Conservation (phyloP, 2,888 invertebrate species). For the Tigriopus californicus region DNA sequence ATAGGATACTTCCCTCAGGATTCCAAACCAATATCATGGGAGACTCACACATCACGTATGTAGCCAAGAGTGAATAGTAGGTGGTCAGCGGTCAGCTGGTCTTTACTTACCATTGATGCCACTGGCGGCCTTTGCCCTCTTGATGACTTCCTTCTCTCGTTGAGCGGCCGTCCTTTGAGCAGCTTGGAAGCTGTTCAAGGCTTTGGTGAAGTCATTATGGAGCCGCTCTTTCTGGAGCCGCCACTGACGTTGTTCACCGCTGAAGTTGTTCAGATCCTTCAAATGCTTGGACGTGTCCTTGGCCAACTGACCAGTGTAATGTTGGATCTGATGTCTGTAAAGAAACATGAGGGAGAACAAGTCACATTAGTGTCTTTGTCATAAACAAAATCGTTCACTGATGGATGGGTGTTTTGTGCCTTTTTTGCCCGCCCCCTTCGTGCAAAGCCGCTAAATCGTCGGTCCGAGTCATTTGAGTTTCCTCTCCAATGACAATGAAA, state of each 20-base stretch:
- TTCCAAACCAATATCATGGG: too few species aligned
- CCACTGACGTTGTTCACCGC: conserved; percentile 48
- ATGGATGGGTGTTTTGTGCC: background rate
- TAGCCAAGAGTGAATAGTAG: too few species aligned
- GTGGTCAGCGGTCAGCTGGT: too few species aligned
- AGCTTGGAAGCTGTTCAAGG: conserved; percentile 47
- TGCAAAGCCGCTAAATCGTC: too few species aligned
- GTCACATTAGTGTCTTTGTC: background rate
- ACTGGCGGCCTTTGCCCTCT: conserved; percentile 28
- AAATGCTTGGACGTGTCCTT: conserved; percentile 75
- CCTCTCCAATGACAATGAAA: too few species aligned
- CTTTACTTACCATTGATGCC: background rate
- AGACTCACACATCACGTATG: too few species aligned
- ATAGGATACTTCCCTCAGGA: too few species aligned
- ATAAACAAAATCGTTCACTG: conserved; percentile 12
- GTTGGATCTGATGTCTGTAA: conserved; percentile 72
- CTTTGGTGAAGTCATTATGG: conserved; percentile 74
- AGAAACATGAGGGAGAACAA: too few species aligned
- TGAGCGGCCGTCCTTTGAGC: conserved; percentile 69
- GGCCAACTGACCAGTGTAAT: conserved; percentile 80
- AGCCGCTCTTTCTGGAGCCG: conserved; percentile 73
- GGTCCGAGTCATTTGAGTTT: too few species aligned
- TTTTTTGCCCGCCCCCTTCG: too few species aligned
- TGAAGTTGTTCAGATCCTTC: conserved; percentile 53
- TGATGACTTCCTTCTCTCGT: conserved; percentile 74